phyloP scores from a whole-genome alignment of 2,113 vertebrate species.

The Hemiprocne comata region DNA sequence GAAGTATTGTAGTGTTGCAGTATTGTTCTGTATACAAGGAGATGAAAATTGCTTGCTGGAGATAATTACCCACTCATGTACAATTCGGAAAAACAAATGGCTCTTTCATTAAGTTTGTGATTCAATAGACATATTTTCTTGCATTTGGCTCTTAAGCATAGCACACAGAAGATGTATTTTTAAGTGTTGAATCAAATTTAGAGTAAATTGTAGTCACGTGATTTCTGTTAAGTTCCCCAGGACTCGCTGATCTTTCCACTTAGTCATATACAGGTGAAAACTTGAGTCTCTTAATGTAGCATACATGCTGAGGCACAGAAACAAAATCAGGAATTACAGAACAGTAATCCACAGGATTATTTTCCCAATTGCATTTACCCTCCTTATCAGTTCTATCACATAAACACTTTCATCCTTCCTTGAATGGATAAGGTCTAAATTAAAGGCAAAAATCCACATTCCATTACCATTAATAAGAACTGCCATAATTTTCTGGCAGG shows the following conservation, averaged over 20 bases:
- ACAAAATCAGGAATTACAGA: not conserved
- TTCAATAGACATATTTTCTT: not conserved
- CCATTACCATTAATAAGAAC: not conserved
- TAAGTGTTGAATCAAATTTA: not conserved
- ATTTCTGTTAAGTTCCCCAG: not conserved
- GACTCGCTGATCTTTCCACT: not conserved
- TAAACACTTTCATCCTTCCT: not conserved
- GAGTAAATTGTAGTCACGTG: not conserved
- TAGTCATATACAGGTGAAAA: not conserved
- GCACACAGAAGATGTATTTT: not conserved
- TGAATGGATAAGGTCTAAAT: not conserved
- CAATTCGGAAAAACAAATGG: conserved; percentile 49
- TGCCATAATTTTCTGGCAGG: not conserved
- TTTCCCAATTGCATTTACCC: not conserved
- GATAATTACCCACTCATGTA: conserved; percentile 57
- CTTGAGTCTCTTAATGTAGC: not conserved
- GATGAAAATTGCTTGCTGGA: conserved; percentile 40
- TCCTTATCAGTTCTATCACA: not conserved
- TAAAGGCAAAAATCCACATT: not conserved
- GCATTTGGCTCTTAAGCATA: not conserved
- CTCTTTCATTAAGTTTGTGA: conserved; percentile 42
- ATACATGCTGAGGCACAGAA: not conserved
- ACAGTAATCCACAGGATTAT: not conserved
- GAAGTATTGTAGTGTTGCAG: not conserved
- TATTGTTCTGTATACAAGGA: conserved; percentile 29